Evolutionary conservation across 2,888 invertebrate genomes (phyloP).

Genomic region (Dynastes maya): DNA sequence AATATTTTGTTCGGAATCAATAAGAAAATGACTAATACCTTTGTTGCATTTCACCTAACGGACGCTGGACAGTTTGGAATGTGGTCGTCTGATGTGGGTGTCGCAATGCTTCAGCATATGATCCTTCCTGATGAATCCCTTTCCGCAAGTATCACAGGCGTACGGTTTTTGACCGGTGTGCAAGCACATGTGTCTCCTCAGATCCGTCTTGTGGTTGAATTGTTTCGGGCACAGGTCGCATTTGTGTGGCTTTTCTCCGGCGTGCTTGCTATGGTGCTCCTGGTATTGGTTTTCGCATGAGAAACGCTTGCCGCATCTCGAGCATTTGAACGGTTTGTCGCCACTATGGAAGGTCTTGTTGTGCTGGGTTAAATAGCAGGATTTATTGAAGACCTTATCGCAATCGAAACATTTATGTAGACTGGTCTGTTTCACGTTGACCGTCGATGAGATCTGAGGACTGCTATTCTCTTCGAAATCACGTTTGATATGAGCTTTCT

Average conservation of each 20-base stretch:
- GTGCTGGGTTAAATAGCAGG: constrained; percentile 92
- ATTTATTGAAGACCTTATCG: constrained; percentile 87
- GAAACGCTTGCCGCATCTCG: constrained; percentile 89
- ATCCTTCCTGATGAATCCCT: constrained; percentile 92
- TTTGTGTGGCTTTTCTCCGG: constrained; percentile 89
- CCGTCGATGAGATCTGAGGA: constrained; percentile 65
- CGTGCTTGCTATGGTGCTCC: constrained; percentile 84
- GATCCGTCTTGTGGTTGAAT: constrained; percentile 93
- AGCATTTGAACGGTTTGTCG: constrained; percentile 89
- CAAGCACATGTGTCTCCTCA: constrained; percentile 88
- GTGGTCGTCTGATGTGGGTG: constrained; percentile 80
- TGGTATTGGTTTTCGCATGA: constrained; percentile 80
- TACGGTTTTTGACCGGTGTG: constrained; percentile 91
- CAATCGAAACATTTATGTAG: constrained; percentile 85
- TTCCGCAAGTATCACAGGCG: constrained; percentile 85
- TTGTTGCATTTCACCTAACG: constrained; percentile 13
- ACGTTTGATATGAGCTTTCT: constrained; percentile 65
- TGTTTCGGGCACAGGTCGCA: constrained; percentile 89
- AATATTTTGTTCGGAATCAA: not conserved
- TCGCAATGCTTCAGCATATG: constrained; percentile 92
- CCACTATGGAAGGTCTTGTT: constrained; percentile 92
- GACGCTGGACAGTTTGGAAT: constrained; percentile 55
- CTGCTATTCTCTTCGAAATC: constrained; percentile 66
- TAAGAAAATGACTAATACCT: constrained; percentile 21
- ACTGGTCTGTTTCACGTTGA: constrained; percentile 57